These are phyloP conservation scores for Habrosyne pyritoides DNA, from an alignment of 2,888 invertebrate species.

Conservation along the genomic window DNA sequence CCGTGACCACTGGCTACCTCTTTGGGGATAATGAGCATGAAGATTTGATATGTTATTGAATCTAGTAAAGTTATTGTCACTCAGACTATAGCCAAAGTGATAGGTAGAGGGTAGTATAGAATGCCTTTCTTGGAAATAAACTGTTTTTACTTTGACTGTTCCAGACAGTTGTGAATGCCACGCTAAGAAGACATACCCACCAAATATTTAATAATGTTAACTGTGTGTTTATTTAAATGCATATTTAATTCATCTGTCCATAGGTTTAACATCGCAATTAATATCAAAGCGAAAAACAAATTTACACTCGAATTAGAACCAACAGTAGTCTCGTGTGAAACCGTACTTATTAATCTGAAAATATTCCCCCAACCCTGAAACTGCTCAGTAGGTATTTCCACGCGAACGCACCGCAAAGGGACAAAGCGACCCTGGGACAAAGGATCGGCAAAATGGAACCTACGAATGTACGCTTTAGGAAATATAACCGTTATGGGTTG, in stretches of 20 bases:
- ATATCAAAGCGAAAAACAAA: neutral
- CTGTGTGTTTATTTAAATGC: too few species aligned
- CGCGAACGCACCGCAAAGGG: constrained; percentile 37
- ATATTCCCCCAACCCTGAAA: constrained; percentile 21
- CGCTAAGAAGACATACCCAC: too few species aligned
- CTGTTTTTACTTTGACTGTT: too few species aligned
- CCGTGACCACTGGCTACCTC: too few species aligned
- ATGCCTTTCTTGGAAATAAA: too few species aligned
- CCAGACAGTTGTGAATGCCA: too few species aligned
- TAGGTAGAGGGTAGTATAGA: too few species aligned
- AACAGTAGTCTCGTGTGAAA: neutral
- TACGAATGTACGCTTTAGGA: constrained; percentile 30
- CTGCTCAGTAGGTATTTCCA: constrained; percentile 35
- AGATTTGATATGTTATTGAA: too few species aligned
- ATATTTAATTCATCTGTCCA: neutral
- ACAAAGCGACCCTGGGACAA: constrained; percentile 40
- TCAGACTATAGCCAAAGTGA: too few species aligned
- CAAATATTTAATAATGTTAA: neutral
- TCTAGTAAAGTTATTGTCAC: too few species aligned
- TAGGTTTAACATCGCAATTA: neutral
- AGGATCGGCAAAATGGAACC: constrained; percentile 34
- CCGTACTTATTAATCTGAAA: constrained; percentile 3
- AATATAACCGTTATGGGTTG: constrained; percentile 23
- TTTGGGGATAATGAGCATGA: too few species aligned
- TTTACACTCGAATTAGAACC: neutral